These are phyloP conservation scores for Nothoprocta pentlandii DNA, from an alignment of 2,113 vertebrate genomes.

Conservation along the genomic window DNA sequence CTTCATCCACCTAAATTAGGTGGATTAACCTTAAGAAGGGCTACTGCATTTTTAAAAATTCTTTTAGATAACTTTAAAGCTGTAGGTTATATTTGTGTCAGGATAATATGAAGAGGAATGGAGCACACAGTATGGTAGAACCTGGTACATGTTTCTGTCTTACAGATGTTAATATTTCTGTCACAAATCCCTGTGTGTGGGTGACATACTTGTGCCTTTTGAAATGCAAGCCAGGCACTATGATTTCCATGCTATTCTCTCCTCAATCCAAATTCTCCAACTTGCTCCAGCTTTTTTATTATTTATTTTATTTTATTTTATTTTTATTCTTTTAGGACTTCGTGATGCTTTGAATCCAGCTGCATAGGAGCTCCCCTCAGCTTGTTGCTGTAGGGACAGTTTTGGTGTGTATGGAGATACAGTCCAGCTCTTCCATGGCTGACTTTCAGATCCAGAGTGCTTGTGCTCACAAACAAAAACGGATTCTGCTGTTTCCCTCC, in stretches of 20 bases:
- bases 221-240: accelerated
- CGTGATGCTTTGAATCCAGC: not conserved
- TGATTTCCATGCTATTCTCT: not conserved
- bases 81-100: not conserved
- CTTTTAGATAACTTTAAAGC: not conserved
- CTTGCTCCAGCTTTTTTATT: not conserved
- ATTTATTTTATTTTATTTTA: too few species aligned
- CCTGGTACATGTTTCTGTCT: not conserved
- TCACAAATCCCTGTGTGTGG: not conserved
- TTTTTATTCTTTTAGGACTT: not conserved
- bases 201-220: not conserved
- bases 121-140: not conserved
- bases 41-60: not conserved
- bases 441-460: not conserved
- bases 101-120: not conserved
- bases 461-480: accelerated
- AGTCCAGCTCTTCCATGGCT: not conserved
- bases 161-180: not conserved
- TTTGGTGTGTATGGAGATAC: not conserved
- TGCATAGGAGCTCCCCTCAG: not conserved
- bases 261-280: not conserved
- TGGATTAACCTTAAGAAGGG: not conserved
- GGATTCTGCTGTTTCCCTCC: not conserved
- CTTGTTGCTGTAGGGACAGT: not conserved
- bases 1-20: not conserved